Conservation (phyloP, 53 echinoderm and acorn worm genomes). For the Crossaster papposus region DNA sequence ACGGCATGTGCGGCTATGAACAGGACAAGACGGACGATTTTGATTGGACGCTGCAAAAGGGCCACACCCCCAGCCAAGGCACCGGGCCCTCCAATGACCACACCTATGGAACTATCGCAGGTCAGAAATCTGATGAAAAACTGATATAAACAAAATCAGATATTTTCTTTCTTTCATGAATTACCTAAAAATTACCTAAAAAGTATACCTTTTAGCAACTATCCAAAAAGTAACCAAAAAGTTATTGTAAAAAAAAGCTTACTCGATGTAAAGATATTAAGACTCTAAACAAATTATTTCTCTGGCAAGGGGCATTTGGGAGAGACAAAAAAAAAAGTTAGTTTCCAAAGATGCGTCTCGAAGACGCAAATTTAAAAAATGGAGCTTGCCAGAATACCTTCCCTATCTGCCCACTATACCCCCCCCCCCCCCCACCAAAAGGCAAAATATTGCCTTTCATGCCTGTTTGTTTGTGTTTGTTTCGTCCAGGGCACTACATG, state of each 20-base stretch:
- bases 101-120: constrained; percentile 68
- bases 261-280: too few relatives aligned
- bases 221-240: too few relatives aligned
- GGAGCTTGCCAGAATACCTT: background rate
- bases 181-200: too few relatives aligned
- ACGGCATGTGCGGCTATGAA: constrained; percentile 76
- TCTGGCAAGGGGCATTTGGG: too few relatives aligned
- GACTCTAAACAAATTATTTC: too few relatives aligned
- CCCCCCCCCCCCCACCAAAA: background rate
- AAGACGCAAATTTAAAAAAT: too few relatives aligned
- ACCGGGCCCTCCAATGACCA: constrained; percentile 70
- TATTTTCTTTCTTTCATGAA: too few relatives aligned
- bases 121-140: constrained; percentile 42
- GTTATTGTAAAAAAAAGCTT: too few relatives aligned
- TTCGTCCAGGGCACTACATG: constrained; percentile 77
- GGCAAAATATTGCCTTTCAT: background rate
- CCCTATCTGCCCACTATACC: background rate
- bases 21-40: constrained; percentile 77
- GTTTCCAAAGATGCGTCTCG: too few relatives aligned
- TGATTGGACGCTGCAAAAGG: constrained; percentile 72
- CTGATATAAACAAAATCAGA: too few relatives aligned
- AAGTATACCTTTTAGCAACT: too few relatives aligned
- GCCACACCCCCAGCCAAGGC: constrained; percentile 58
- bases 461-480: background rate
- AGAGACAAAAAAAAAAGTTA: too few relatives aligned